Percentiles rank a stretch among this genome's conserved stretches.
phyloP scores from a whole-genome alignment of 2,888 invertebrate genomes.

The Thecocarcelia acutangulata region DNA sequence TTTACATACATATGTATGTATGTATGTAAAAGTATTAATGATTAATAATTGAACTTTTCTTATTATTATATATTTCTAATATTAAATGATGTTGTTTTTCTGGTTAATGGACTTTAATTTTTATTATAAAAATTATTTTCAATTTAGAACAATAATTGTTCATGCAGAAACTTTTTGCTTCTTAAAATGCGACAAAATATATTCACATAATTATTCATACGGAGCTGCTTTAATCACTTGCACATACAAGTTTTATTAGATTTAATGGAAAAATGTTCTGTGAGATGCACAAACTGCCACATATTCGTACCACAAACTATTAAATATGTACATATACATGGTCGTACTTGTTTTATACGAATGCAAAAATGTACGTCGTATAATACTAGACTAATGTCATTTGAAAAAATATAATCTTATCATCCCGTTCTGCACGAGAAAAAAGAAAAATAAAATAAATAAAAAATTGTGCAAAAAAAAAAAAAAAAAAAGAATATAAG shows the following conservation, averaged over 20 bases:
- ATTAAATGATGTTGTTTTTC: too few relatives aligned
- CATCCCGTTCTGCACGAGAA: slow-evolving; percentile 40
- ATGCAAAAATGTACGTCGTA: not conserved
- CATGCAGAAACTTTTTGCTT: too few relatives aligned
- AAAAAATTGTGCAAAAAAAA: not conserved
- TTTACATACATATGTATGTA: too few relatives aligned
- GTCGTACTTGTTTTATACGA: not conserved
- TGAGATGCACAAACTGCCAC: not conserved
- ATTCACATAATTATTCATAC: slow-evolving; percentile 35
- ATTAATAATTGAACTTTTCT: too few relatives aligned
- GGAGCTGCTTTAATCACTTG: slow-evolving; percentile 25
- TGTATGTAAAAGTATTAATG: too few relatives aligned
- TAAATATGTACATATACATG: not conserved
- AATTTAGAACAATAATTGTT: too few relatives aligned
- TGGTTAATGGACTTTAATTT: too few relatives aligned
- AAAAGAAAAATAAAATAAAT: slow-evolving; percentile 14
- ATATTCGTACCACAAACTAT: not conserved
- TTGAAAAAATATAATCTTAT: slow-evolving; percentile 57
- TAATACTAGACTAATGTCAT: slow-evolving; percentile 52
- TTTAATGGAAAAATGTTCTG: not conserved
- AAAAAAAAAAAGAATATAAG: slow-evolving; percentile 10
- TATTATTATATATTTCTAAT: too few relatives aligned
- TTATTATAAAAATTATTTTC: too few relatives aligned
- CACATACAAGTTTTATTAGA: slow-evolving; percentile 15
- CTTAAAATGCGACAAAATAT: slow-evolving; percentile 22